Evolutionary conservation across 2,888 invertebrate species (phyloP).

Genomic region (Trichopoda pennipes): DNA sequence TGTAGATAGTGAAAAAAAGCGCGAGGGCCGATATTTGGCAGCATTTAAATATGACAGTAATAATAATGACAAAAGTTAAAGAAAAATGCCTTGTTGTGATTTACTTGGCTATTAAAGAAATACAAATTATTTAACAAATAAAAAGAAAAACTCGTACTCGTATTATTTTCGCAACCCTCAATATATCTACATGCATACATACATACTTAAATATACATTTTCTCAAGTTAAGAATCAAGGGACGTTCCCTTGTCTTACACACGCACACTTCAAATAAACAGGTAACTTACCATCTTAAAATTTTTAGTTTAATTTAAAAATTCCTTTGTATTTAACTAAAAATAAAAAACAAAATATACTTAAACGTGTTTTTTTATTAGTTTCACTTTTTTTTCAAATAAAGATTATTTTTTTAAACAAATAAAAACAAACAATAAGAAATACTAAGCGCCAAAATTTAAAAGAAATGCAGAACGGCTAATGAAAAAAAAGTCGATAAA

Average conservation of each 20-base stretch:
- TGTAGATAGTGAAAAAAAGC: too few species aligned
- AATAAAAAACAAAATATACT: neutral
- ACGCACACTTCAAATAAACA: neutral
- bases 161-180: slow-evolving; percentile 38
- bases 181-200: neutral
- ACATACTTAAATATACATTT: too few species aligned
- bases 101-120: neutral
- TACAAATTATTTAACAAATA: neutral
- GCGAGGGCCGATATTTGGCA: too few species aligned
- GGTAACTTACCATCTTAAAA: slow-evolving; percentile 60
- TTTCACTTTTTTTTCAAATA: slow-evolving; percentile 28
- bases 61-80: too few species aligned
- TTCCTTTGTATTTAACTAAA: neutral
- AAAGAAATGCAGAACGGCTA: slow-evolving; percentile 47
- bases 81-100: too few species aligned
- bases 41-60: too few species aligned
- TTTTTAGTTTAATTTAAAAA: too few species aligned
- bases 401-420: neutral
- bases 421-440: neutral
- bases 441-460: slow-evolving; percentile 36
- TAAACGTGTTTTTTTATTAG: neutral
- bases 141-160: slow-evolving; percentile 9
- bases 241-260: slow-evolving; percentile 27
- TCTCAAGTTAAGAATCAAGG: slow-evolving; percentile 5
- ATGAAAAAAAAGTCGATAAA: slow-evolving; percentile 40